Evolutionary conservation across 2,113 vertebrate genomes (phyloP).

Genomic region (Acrocephalus arundinaceus): DNA sequence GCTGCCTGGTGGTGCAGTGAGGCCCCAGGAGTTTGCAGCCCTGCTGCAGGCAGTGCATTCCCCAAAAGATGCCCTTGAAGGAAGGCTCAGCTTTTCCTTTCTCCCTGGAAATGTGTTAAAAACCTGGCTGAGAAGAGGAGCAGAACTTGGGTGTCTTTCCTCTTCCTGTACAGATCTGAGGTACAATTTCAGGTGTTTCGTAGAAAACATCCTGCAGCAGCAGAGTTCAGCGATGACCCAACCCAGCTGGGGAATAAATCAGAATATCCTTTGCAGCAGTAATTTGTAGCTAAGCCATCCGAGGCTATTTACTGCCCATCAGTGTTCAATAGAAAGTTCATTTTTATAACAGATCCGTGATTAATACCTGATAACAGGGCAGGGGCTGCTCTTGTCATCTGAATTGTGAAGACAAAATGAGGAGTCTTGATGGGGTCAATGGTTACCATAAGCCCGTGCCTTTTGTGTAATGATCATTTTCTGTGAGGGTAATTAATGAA

Average conservation of each 20-base stretch:
- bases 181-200: neutral
- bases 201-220: neutral
- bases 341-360: neutral
- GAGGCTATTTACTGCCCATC: neutral
- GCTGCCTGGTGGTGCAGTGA: neutral
- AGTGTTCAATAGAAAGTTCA: neutral
- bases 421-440: neutral
- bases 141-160: neutral
- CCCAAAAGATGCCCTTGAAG: neutral
- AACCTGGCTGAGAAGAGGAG: neutral
- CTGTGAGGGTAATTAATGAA: conserved; percentile 4
- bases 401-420: neutral
- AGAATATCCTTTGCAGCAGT: neutral
- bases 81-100: neutral
- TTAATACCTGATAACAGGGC: neutral
- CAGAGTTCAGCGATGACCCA: neutral
- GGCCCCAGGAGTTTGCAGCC: neutral
- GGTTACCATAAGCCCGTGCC: neutral
- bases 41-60: too few relatives aligned
- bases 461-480: neutral
- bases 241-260: neutral
- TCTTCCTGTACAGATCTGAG: neutral
- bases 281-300: neutral
- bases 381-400: neutral
- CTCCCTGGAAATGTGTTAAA: neutral